Conservation (phyloP, 2,888 invertebrate species). For the Lasioglossum oenotherae region DNA sequence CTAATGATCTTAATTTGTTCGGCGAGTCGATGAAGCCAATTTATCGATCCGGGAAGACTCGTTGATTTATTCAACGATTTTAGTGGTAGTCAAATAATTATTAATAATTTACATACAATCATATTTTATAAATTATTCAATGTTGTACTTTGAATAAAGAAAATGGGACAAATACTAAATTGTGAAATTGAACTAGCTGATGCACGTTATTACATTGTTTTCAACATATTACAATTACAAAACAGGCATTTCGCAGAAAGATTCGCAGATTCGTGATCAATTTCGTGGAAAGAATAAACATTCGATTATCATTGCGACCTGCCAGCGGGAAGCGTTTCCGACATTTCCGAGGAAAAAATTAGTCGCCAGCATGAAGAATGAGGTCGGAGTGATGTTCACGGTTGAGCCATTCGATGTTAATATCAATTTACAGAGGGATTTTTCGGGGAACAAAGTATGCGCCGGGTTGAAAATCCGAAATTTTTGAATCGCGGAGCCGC, state of each 20-base stretch:
- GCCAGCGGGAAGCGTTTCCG: not conserved
- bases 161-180: too few species aligned
- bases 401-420: not conserved
- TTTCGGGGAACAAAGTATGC: conserved; percentile 3
- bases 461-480: not conserved
- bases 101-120: too few species aligned
- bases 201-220: too few species aligned
- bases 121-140: too few species aligned
- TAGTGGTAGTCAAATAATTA: too few species aligned
- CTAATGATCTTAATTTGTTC: not conserved
- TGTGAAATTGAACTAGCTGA: too few species aligned
- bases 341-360: not conserved
- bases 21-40: not conserved
- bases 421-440: not conserved
- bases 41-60: not conserved
- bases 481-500: not conserved
- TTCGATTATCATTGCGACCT: not conserved
- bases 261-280: not conserved
- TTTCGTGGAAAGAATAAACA: not conserved
- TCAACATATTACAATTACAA: too few species aligned
- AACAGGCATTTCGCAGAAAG: too few species aligned
- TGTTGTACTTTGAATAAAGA: too few species aligned
- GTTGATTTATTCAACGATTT: not conserved
- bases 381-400: not conserved
- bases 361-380: not conserved